Base-by-base conservation (phyloP, 2,113 vertebrate species). In the Rattus norvegicus region DNA sequence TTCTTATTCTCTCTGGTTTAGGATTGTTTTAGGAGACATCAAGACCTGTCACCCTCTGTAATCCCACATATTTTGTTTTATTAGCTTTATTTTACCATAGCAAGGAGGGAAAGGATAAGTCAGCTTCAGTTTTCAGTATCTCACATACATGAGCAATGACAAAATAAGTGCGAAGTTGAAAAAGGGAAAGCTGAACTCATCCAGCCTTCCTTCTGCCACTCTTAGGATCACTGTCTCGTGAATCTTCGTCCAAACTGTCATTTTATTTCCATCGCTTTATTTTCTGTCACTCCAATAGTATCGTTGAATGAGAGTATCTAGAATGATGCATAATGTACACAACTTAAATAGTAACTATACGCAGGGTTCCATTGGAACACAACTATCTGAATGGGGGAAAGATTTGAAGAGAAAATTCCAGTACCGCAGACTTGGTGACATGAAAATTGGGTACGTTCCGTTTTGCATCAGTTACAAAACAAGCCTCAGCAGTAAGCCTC, bases 401-500 rank as follows among this genome's bases (percentile, higher is more conserved):
- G n/a, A 88, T 88, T 13, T 33, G 22, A 72, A 19, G n/a, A 26
- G 24, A 12, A 12, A 24, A 76, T 91, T 36, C 63, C 12, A 88
- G 30, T 36, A n/a, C 10, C 88, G 63, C 49, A 17, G 19, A 96
- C 69, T 47, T 24, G 97, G 90, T 54, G 69, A 93, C 95, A 70
- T 59, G 6, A 94, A 96, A 97, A 97, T 86, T 91, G 90, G 75
- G 63, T 97, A 76, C 69, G 92, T 97, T 97, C 98, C 61, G 95
- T 98, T 97, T 97, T 83, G 61, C 63, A 97, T 95, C 96, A 94
- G 49, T 65, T 87, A 91, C 88, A 92, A 97, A 95, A 84, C 85
- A 98, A 98, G 94, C 72, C 95, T 95, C 39, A 79, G 69, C 75
- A 94, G 88, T 95, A 98, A 98, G 95, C 95, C 97, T 95, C 97